A percentile compares a stretch with the other conserved stretches of the same genome.
These are phyloP conservation scores for Drosophila paulistorum DNA, from an alignment of 1,140 invertebrate species.

Conservation along the genomic window DNA sequence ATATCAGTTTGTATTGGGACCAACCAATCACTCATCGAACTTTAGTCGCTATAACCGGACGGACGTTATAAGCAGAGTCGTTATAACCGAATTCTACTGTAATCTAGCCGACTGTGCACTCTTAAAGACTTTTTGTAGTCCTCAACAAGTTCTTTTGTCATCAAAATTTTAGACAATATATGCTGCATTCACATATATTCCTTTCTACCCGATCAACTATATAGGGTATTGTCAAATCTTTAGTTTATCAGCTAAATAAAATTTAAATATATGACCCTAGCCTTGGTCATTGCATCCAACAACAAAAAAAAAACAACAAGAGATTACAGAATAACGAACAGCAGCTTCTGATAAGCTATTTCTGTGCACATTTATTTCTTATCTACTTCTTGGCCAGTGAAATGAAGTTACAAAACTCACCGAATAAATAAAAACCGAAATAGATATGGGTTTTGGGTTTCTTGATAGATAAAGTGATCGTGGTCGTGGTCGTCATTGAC, in stretches of 20 bases:
- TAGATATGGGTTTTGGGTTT: slow-evolving; percentile 10
- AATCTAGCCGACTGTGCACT: too few species aligned
- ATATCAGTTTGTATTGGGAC: too few species aligned
- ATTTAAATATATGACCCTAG: slow-evolving; percentile 17
- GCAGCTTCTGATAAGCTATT: slow-evolving; percentile 16
- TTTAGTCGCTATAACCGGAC: too few species aligned
- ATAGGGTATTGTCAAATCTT: not conserved
- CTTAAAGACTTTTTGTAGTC: too few species aligned
- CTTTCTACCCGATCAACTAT: not conserved
- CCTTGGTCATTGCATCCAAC: slow-evolving; percentile 11
- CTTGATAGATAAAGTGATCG: slow-evolving; percentile 3
- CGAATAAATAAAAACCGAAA: slow-evolving; percentile 3
- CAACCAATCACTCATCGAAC: too few species aligned
- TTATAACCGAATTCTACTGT: too few species aligned
- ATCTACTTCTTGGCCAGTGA: not conserved
- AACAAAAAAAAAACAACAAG: not conserved
- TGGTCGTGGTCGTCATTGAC: not conserved
- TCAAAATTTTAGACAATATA: too few species aligned
- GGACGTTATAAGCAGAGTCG: too few species aligned
- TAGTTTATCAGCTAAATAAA: not conserved
- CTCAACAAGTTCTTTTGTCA: too few species aligned
- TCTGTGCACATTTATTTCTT: not conserved
- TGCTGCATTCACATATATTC: too few species aligned
- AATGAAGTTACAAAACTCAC: slow-evolving; percentile 11
- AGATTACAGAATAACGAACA: not conserved